Conservation (phyloP, 1,140 invertebrate species). For the Mercenaria mercenaria region DNA sequence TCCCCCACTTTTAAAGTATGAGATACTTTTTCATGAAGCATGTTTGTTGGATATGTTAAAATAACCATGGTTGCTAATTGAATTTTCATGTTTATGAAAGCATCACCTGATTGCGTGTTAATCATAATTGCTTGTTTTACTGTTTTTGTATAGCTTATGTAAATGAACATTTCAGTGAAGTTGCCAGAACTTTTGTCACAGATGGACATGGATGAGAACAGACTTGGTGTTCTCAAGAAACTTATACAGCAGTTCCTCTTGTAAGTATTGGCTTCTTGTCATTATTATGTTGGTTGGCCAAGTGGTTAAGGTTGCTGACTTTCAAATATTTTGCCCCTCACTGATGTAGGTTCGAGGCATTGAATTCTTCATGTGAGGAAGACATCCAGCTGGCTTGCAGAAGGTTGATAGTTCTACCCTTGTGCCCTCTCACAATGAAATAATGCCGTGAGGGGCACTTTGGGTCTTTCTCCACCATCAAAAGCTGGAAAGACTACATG, state of each 20-base stretch:
- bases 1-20: too few species aligned
- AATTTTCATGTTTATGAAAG: too few species aligned
- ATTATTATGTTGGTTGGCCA: background rate
- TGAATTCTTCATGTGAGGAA: background rate
- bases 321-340: background rate
- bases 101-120: too few species aligned
- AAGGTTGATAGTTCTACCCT: background rate
- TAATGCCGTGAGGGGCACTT: too few species aligned
- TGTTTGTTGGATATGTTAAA: too few species aligned
- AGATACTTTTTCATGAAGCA: too few species aligned
- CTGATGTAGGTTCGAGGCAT: background rate
- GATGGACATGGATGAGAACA: conserved; percentile 61
- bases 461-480: too few species aligned
- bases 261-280: conserved; percentile 29
- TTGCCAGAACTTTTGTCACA: conserved; percentile 28
- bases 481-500: too few species aligned
- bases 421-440: background rate
- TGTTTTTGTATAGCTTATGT: too few species aligned
- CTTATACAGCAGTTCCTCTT: conserved; percentile 46
- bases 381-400: background rate
- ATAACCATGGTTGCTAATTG: too few species aligned
- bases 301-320: background rate
- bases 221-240: conserved; percentile 48
- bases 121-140: too few species aligned
- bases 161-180: conserved; percentile 63